Conservation (phyloP, 2,888 invertebrate species). For the Orgyia antiqua region DNA sequence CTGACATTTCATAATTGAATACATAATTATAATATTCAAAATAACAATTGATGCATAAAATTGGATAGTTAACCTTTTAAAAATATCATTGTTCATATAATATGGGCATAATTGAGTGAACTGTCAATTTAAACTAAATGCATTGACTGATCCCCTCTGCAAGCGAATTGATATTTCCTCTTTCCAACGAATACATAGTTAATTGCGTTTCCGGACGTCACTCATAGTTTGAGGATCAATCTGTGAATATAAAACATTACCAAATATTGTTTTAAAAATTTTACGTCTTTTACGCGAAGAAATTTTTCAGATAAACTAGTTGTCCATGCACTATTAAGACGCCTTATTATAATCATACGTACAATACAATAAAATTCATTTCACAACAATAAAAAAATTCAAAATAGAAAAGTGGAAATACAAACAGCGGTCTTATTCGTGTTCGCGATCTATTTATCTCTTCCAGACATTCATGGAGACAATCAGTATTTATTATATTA, state of each 20-base stretch:
- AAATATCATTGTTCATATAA: slow-evolving; percentile 29
- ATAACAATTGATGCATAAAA: slow-evolving; percentile 5
- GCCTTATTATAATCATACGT: too few relatives aligned
- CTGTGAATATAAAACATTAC: slow-evolving; percentile 35
- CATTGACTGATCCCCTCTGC: slow-evolving; percentile 49
- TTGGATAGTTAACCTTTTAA: slow-evolving; percentile 4
- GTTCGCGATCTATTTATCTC: too few relatives aligned
- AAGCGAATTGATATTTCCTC: slow-evolving; percentile 76
- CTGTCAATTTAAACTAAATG: slow-evolving; percentile 39
- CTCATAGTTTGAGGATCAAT: slow-evolving; percentile 62
- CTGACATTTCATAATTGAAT: too few relatives aligned
- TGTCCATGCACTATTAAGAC: too few relatives aligned
- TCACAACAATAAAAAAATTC: too few relatives aligned
- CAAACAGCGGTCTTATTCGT: too few relatives aligned
- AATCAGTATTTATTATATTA: too few relatives aligned
- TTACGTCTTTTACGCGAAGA: neutral
- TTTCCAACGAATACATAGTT: slow-evolving; percentile 68
- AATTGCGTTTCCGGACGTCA: slow-evolving; percentile 73
- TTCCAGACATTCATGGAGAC: too few relatives aligned
- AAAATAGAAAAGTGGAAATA: too few relatives aligned
- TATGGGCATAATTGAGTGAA: slow-evolving; percentile 50
- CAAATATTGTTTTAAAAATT: neutral
- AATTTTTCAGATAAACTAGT: too few relatives aligned
- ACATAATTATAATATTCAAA: too few relatives aligned
- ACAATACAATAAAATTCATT: too few relatives aligned